These are phyloP conservation scores for Pararge aegeria DNA, from an alignment of 1,140 invertebrate genomes.

Conservation along the genomic window DNA sequence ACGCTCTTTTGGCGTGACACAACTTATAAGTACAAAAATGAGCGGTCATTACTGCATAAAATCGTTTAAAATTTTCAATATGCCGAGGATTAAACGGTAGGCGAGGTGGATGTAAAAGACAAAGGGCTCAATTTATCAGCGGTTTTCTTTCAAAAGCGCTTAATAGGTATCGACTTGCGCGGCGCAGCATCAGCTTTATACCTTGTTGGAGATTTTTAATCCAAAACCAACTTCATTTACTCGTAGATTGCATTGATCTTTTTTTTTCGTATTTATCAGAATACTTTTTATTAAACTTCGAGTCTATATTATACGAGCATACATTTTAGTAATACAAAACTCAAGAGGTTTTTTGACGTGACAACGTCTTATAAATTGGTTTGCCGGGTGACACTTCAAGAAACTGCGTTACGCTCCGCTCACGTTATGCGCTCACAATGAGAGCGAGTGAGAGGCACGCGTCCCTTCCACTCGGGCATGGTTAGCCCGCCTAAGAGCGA, in stretches of 20 bases:
- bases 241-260: neutral
- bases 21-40: neutral
- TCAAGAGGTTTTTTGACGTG: too few relatives aligned
- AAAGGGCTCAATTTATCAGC: conserved; percentile 36
- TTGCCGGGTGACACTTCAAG: too few relatives aligned
- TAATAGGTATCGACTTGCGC: conserved; percentile 24
- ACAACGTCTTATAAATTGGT: too few relatives aligned
- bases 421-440: too few relatives aligned
- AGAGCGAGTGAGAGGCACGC: too few relatives aligned
- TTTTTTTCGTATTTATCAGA: neutral
- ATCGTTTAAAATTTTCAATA: conserved; percentile 2
- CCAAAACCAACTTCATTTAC: neutral
- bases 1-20: too few relatives aligned
- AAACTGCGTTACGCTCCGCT: too few relatives aligned
- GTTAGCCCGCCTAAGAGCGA: too few relatives aligned
- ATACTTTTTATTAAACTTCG: too few relatives aligned
- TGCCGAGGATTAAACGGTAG: conserved; percentile 5
- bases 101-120: conserved; percentile 12
- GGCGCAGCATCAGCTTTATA: conserved; percentile 18
- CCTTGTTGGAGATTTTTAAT: conserved; percentile 9
- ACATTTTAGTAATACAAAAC: too few relatives aligned
- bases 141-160: conserved; percentile 32
- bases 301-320: too few relatives aligned
- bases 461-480: too few relatives aligned
- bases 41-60: neutral